phyloP scores from a whole-genome alignment of 92 coral and sea anemone genomes.

The Zoanthus gigantus region DNA sequence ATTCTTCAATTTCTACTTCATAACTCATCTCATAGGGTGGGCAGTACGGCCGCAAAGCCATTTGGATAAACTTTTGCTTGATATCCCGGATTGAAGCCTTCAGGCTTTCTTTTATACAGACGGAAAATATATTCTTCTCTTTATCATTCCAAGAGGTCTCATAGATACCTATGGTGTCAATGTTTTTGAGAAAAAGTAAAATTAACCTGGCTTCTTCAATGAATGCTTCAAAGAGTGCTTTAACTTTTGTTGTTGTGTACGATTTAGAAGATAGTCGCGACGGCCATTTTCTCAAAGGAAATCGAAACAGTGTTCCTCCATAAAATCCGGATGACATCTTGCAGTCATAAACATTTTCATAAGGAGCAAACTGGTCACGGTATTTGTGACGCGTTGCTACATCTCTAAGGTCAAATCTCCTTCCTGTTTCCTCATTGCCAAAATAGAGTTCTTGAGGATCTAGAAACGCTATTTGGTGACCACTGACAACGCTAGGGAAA shows the following conservation, averaged over 20 bases:
- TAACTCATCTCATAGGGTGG: slow-evolving; percentile 79
- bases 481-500: slow-evolving; percentile 95
- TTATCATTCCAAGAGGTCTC: slow-evolving; percentile 81
- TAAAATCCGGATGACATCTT: slow-evolving; percentile 76
- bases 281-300: slow-evolving; percentile 94
- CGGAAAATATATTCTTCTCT: slow-evolving; percentile 74
- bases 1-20: slow-evolving; percentile 74
- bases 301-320: slow-evolving; percentile 92
- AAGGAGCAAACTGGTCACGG: slow-evolving; percentile 93
- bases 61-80: slow-evolving; percentile 70
- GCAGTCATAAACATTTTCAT: slow-evolving; percentile 85
- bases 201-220: slow-evolving; percentile 86
- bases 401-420: slow-evolving; percentile 78
- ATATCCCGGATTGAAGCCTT: slow-evolving; percentile 63
- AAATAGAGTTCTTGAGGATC: slow-evolving; percentile 97
- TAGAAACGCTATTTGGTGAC: slow-evolving; percentile 79
- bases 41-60: slow-evolving; percentile 56
- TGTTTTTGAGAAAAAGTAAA: slow-evolving; percentile 82
- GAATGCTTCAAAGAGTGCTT: slow-evolving; percentile 85
- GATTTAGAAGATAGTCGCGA: slow-evolving; percentile 89
- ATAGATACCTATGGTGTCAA: slow-evolving; percentile 76
- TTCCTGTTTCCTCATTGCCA: slow-evolving; percentile 88
- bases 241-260: slow-evolving; percentile 77
- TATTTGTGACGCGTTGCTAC: slow-evolving; percentile 65
- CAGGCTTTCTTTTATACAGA: slow-evolving; percentile 73